Conservation (phyloP, 2,113 vertebrate species). For the Scatophagus argus region DNA sequence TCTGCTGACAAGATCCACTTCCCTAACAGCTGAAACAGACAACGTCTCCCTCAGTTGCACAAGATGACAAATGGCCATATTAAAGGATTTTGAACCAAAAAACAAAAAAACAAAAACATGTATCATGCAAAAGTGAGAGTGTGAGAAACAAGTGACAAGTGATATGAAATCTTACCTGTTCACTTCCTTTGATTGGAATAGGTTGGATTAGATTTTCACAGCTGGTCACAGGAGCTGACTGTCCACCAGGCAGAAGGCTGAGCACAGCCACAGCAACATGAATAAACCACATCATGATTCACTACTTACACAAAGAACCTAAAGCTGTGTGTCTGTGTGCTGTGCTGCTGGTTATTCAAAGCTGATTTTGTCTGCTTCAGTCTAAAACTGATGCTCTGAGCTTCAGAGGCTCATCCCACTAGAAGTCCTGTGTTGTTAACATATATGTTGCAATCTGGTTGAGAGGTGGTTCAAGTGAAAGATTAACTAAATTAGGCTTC, state of each 20-base stretch:
- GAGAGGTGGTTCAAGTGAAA: background rate
- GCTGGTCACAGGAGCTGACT: constrained; percentile 49
- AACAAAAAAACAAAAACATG: too few relatives aligned
- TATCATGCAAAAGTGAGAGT: background rate
- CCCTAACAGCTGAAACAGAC: constrained; percentile 62
- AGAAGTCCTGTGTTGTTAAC: constrained; percentile 20
- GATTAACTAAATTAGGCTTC: background rate
- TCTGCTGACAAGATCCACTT: constrained; percentile 57
- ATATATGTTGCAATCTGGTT: constrained; percentile 13
- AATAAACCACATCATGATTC: constrained; percentile 30
- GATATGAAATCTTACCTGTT: constrained; percentile 43
- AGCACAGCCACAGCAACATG: constrained; percentile 36
- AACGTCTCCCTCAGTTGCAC: background rate
- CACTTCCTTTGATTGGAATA: constrained; percentile 16
- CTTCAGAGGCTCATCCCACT: background rate
- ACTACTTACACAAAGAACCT: background rate
- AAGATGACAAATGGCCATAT: background rate
- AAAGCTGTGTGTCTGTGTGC: background rate
- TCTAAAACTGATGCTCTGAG: background rate
- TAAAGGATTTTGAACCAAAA: too few relatives aligned
- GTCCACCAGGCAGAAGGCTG: constrained; percentile 43
- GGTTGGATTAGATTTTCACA: constrained; percentile 48
- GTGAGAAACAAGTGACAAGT: too few relatives aligned
- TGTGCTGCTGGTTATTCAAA: background rate
- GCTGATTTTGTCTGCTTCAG: background rate